A percentile compares a stretch with the other conserved stretches of the same genome.
Conservation (phyloP, 1,140 invertebrate species). For the Oedothorax gibbosus region DNA sequence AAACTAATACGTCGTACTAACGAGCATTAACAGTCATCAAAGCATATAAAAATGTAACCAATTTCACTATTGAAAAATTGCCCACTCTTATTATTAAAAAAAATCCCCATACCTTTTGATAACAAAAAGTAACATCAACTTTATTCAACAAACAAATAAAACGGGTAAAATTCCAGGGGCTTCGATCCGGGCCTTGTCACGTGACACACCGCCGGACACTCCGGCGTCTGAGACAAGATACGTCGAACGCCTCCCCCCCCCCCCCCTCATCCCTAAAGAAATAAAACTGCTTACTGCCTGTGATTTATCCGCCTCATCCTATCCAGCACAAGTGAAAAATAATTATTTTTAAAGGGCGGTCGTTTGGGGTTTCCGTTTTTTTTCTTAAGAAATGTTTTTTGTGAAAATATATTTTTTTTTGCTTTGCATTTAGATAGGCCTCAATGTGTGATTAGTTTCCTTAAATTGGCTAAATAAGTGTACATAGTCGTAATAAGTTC, state of each 20-base stretch:
- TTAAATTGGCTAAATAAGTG: no score
- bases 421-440: no score
- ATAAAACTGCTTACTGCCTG: conserved; percentile 51
- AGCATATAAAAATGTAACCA: background rate
- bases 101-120: background rate
- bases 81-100: background rate
- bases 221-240: conserved; percentile 42
- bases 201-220: conserved; percentile 34
- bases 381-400: no score
- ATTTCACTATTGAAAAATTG: no score
- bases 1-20: no score
- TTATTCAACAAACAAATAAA: background rate
- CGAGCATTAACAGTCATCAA: no score
- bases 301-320: conserved; percentile 38
- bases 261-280: background rate
- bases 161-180: conserved; percentile 22
- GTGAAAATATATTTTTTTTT: no score
- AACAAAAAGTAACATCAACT: background rate
- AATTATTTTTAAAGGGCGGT: no score
- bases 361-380: no score
- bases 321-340: background rate
- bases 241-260: background rate
- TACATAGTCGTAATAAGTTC: no score
- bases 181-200: conserved; percentile 33
- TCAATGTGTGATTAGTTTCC: no score